Conservation (phyloP, 2,888 invertebrate genomes). For the Colostygia pectinataria region DNA sequence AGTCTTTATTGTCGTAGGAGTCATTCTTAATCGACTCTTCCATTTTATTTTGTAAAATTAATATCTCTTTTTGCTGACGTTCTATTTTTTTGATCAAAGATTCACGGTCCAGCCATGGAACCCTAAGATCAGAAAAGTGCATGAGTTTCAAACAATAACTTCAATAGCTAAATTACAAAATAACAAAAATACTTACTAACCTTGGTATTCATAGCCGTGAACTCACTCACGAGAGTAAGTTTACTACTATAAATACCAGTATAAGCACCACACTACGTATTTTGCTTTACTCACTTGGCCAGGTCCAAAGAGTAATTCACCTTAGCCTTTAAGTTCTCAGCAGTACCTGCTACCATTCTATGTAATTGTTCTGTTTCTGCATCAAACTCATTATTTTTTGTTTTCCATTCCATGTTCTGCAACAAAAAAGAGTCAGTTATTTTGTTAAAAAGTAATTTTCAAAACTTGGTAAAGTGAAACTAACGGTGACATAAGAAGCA, state of each 20-base stretch:
- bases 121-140: conserved; percentile 39
- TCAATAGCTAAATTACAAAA: too few relatives aligned
- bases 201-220: too few relatives aligned
- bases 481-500: conserved; percentile 38
- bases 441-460: too few relatives aligned
- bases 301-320: conserved; percentile 58
- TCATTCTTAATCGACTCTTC: conserved; percentile 54
- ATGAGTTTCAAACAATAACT: neutral
- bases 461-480: neutral
- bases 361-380: conserved; percentile 64
- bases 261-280: neutral
- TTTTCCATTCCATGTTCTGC: conserved; percentile 68
- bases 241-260: too few relatives aligned
- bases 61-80: conserved; percentile 61
- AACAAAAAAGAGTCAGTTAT: conserved; percentile 29
- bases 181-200: too few relatives aligned
- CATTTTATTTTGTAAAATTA: conserved; percentile 57
- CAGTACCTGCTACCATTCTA: conserved; percentile 55
- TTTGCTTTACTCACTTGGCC: conserved; percentile 52
- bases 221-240: too few relatives aligned
- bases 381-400: conserved; percentile 62
- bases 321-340: conserved; percentile 64
- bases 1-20: conserved; percentile 37
- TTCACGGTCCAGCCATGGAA: conserved; percentile 72
- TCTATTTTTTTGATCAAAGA: conserved; percentile 60